phyloP scores from a whole-genome alignment of 2,888 invertebrate genomes.

The Hyles lineata region DNA sequence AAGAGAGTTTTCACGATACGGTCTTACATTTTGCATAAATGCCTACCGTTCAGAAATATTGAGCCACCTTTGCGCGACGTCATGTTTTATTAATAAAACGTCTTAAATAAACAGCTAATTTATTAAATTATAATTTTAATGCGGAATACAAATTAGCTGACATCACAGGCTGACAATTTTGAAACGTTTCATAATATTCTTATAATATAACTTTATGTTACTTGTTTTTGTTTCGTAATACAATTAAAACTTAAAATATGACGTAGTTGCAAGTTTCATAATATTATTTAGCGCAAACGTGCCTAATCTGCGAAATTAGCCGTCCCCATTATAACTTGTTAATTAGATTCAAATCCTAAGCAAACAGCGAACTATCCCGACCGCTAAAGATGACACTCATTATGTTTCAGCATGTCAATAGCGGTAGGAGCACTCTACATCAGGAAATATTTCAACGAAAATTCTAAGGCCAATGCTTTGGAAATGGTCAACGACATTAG shows the following conservation, averaged over 20 bases:
- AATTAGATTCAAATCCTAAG: slow-evolving; percentile 32
- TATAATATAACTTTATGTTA: too few relatives aligned
- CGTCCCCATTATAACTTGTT: slow-evolving; percentile 25
- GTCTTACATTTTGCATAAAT: too few relatives aligned
- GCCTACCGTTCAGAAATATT: too few relatives aligned
- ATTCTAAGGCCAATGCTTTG: slow-evolving; percentile 92
- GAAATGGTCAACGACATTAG: slow-evolving; percentile 96
- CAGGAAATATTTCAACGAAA: slow-evolving; percentile 93
- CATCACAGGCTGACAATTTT: too few relatives aligned
- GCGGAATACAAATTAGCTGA: too few relatives aligned
- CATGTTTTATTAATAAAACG: too few relatives aligned
- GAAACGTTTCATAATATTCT: too few relatives aligned
- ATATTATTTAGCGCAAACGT: slow-evolving; percentile 25
- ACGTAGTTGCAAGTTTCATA: background rate
- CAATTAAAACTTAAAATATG: background rate
- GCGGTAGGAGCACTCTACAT: slow-evolving; percentile 95
- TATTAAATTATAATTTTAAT: too few relatives aligned
- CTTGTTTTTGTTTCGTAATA: background rate
- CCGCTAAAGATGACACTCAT: slow-evolving; percentile 29
- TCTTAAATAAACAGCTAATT: too few relatives aligned
- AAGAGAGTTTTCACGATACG: too few relatives aligned
- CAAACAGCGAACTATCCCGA: slow-evolving; percentile 27
- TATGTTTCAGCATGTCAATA: slow-evolving; percentile 86
- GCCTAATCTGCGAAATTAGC: slow-evolving; percentile 30
- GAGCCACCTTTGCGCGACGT: too few relatives aligned